Evolutionary conservation across 2,797 vertebrate species (phyloP).

Genomic region (Eospalax fontanierii): DNA sequence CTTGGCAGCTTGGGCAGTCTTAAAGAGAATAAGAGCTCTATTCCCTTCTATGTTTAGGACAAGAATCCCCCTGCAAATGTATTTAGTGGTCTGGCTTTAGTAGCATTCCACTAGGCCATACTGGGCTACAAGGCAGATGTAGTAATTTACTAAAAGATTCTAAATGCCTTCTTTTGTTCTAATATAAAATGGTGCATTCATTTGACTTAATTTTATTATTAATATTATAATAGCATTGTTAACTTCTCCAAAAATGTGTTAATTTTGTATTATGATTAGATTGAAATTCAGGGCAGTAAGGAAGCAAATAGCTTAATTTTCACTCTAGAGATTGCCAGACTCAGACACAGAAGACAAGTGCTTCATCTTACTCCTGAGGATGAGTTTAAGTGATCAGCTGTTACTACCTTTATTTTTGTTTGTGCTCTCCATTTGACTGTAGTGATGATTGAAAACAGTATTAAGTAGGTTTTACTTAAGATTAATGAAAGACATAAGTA

Average conservation of each 20-base stretch:
- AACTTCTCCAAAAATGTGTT: not conserved
- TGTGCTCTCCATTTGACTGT: slow-evolving; percentile 42
- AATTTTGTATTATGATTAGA: not conserved
- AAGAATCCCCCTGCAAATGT: not conserved
- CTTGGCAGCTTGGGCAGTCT: not conserved
- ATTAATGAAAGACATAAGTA: slow-evolving; percentile 71
- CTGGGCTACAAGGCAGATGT: not conserved
- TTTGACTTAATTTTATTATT: slow-evolving; percentile 47
- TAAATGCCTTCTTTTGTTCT: too few species aligned
- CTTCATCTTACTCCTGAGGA: not conserved
- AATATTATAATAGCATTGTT: slow-evolving; percentile 18
- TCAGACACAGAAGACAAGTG: not conserved
- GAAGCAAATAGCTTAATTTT: slow-evolving; percentile 42
- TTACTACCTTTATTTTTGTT: slow-evolving; percentile 35
- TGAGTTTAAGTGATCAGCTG: slow-evolving; percentile 9
- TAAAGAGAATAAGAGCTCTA: not conserved
- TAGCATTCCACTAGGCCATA: not conserved
- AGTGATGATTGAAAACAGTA: slow-evolving; percentile 42
- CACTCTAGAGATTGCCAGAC: not conserved
- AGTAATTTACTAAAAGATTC: not conserved
- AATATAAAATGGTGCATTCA: not conserved
- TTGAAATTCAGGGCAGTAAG: not conserved
- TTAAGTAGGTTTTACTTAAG: slow-evolving; percentile 49
- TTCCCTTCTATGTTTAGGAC: not conserved
- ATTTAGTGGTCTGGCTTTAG: not conserved